Conservation (phyloP, 37 sponge, comb jelly and placozoan species). For the Halisarca cf. caerulea region DNA sequence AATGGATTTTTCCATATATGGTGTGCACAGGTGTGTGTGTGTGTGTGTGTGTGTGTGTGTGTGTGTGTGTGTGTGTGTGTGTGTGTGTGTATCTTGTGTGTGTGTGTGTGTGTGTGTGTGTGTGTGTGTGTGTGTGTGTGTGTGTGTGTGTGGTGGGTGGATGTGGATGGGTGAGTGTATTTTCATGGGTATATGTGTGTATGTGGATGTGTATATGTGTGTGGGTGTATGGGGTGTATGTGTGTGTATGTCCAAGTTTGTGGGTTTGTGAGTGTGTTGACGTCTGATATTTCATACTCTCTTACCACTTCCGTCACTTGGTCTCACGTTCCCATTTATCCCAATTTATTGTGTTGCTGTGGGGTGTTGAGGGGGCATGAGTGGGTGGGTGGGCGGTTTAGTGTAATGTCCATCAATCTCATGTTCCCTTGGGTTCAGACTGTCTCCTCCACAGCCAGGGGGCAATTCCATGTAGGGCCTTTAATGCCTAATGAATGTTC, state of each 20-base stretch:
- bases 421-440: too few relatives aligned
- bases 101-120: conserved; percentile 20
- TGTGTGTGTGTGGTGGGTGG: background rate
- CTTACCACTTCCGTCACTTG: too few relatives aligned
- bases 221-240: conserved; percentile 37
- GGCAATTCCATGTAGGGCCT: too few relatives aligned
- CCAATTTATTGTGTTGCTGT: too few relatives aligned
- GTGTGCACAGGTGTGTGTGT: background rate
- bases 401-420: too few relatives aligned
- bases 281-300: too few relatives aligned
- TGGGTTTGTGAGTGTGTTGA: conserved; percentile 29
- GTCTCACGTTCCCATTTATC: too few relatives aligned
- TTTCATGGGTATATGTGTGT: background rate
- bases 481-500: too few relatives aligned
- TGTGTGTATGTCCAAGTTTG: conserved; percentile 48
- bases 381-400: too few relatives aligned
- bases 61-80: background rate
- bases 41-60: background rate
- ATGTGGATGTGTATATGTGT: background rate
- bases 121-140: conserved; percentile 34
- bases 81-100: conserved; percentile 13
- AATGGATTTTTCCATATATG: too few relatives aligned
- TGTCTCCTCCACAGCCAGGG: too few relatives aligned
- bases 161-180: background rate
- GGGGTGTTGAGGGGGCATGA: too few relatives aligned